A percentile compares a stretch with the other conserved stretches of the same genome.
phyloP scores from a whole-genome alignment of 2,113 vertebrate species.

The Capreolus pygargus region DNA sequence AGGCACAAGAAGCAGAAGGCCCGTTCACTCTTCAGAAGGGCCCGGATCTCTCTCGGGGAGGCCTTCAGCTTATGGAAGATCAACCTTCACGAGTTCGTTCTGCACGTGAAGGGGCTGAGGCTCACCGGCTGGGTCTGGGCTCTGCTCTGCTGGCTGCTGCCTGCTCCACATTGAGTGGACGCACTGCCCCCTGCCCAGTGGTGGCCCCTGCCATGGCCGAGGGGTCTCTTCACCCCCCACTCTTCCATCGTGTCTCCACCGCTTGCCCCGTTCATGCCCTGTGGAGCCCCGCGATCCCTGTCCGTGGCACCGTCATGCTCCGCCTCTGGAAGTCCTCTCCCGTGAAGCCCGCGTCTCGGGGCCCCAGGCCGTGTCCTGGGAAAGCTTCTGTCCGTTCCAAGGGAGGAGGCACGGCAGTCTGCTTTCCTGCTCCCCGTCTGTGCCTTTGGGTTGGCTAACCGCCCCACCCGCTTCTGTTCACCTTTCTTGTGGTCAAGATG shows the following conservation, averaged over 20 bases:
- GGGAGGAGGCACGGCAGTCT: neutral
- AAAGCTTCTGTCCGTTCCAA: neutral
- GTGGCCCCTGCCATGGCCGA: neutral
- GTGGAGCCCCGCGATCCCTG: neutral
- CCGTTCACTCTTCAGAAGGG: constrained; percentile 79
- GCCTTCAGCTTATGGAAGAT: constrained; percentile 88
- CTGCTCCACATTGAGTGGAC: neutral
- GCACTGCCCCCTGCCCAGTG: neutral
- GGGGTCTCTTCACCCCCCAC: neutral
- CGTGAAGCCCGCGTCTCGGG: neutral
- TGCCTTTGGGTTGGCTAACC: neutral
- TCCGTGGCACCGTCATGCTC: neutral
- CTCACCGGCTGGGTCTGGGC: constrained; percentile 83
- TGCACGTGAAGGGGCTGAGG: constrained; percentile 83
- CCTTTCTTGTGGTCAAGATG: neutral
- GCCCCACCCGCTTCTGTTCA: neutral
- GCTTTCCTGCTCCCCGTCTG: neutral
- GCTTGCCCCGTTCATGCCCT: neutral
- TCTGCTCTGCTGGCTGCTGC: constrained; percentile 75
- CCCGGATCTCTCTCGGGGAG: constrained; percentile 87
- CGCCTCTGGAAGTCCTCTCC: neutral
- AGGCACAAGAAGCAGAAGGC: constrained; percentile 89
- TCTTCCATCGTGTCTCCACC: neutral
- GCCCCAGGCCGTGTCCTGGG: neutral
- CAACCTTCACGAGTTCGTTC: constrained; percentile 85